A percentile compares a stretch with the other conserved stretches of the same genome.
Conservation (phyloP, 2,888 invertebrate species). For the Pherbina coryleti region DNA sequence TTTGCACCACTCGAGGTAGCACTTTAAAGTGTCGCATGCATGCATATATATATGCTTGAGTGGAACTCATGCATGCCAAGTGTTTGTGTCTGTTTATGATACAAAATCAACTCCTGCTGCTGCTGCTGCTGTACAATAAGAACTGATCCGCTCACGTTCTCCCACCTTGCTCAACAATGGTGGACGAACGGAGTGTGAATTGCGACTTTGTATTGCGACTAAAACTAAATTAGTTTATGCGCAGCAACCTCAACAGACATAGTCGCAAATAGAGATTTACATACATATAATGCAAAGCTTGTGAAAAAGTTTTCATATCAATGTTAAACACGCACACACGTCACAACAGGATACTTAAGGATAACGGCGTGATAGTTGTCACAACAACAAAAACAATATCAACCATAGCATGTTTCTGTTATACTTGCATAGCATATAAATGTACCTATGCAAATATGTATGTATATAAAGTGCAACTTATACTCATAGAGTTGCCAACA, state of each 20-base stretch:
- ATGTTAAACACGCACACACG: no score
- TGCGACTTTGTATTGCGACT: neutral
- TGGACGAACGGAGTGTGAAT: no score
- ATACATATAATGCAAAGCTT: neutral
- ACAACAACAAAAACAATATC: neutral
- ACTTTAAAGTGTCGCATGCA: conserved; percentile 11
- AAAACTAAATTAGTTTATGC: neutral
- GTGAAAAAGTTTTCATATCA: neutral
- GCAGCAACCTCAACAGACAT: neutral
- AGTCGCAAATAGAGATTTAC: neutral
- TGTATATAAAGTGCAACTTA: neutral
- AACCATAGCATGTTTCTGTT: neutral
- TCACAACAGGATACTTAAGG: no score
- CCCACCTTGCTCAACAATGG: no score
- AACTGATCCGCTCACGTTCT: no score
- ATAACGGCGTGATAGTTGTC: no score
- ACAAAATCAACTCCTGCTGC: neutral
- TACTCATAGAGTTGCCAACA: neutral
- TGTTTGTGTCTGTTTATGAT: neutral
- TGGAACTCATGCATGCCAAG: neutral
- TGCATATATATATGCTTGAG: conserved; percentile 29
- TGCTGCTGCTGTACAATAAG: no score
- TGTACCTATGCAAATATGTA: neutral
- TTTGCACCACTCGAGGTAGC: neutral
- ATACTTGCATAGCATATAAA: no score